A percentile compares a stretch with the other conserved stretches of the same genome.
Evolutionary conservation across 2,797 vertebrate genomes (phyloP).

Genomic region (Emydoidea blandingii): DNA sequence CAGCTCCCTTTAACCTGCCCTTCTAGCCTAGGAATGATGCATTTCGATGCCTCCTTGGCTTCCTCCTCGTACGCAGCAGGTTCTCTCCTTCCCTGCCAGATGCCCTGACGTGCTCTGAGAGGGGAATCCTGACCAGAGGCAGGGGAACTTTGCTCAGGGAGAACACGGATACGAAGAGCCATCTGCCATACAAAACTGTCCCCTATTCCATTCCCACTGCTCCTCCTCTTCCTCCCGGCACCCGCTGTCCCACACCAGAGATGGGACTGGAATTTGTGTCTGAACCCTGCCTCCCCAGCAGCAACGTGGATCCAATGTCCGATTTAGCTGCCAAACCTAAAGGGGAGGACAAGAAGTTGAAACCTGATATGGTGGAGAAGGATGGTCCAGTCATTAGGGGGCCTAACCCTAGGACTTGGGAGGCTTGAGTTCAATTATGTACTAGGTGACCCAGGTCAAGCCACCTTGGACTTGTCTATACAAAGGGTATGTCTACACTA

Average conservation of each 20-base stretch:
- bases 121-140: no score
- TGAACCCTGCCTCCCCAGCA: no score
- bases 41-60: background rate
- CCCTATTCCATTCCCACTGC: background rate
- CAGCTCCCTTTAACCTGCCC: background rate
- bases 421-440: no score
- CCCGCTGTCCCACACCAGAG: background rate
- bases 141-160: background rate
- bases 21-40: background rate
- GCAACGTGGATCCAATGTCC: no score
- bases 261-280: no score
- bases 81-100: background rate
- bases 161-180: background rate
- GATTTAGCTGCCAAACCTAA: no score
- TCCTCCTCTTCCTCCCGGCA: background rate
- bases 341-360: no score
- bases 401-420: background rate
- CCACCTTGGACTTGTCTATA: background rate
- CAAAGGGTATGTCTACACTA: no score
- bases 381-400: background rate
- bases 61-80: background rate
- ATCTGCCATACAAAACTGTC: background rate
- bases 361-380: background rate
- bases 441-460: background rate
- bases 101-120: background rate